Evolutionary conservation across 2,113 vertebrate genomes (phyloP), one percentile per base, ranked within the genome.

Genomic region (Apus apus): DNA sequence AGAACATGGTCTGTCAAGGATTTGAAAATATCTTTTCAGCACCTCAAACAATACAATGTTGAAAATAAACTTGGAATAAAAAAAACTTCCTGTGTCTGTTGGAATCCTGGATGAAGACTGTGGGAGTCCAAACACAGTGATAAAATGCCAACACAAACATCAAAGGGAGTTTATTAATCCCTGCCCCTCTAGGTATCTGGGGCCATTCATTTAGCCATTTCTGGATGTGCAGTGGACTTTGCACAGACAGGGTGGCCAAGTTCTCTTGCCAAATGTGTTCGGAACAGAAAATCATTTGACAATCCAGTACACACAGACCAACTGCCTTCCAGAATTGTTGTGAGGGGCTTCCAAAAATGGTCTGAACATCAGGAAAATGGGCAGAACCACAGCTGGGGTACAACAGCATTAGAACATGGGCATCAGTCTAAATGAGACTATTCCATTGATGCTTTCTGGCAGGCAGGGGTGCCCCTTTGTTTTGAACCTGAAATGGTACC

Each of bases 231-330:
- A 45, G 53, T 61, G 88, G 89, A 64, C 51, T 93, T 96, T 48
- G 75, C 86, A 64, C 72, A 86, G 72, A 17, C n/a, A 80, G 45
- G 51, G 85, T 84, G 65, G 92, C 87, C 92, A 90, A 87, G 48
- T 84, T 95, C 72, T 77, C 85, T 36, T 95, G 94, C 96, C 96
- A 96, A 34, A 91, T 80, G 26, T 71, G 51, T 73, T 93, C 83
- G 87, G 83, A 90, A 80, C 56, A 73, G 67, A 93, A 85, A 89
- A 80, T 62, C 4, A 1, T 71, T 73, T 65, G 58, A 85, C 78
- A 82, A 58, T 76, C 62, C 62, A 43, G 60, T 62, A 58, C 27
- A 62, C 85, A 93, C 62, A 76, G 5, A 68, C 15, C 30, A 50
- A 20, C n/a, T 2, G 0, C 74, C 53, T 93, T 94, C 85, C 87